phyloP scores from a whole-genome alignment of 2,888 invertebrate species.

The Leptopilina myrica region DNA sequence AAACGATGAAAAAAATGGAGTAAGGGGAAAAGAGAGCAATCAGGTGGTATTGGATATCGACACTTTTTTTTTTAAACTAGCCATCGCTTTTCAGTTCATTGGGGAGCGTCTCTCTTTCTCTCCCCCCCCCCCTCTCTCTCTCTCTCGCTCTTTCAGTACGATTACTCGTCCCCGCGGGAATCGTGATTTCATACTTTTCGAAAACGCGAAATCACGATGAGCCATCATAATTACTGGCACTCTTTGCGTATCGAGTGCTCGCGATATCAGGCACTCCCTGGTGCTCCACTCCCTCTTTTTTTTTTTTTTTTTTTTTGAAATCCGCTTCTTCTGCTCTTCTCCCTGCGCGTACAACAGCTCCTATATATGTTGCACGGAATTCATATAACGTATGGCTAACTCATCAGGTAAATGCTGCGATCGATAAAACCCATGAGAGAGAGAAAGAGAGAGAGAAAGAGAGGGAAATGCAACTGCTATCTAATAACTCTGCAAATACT shows the following conservation, averaged over 20 bases:
- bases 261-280: constrained; percentile 21
- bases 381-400: constrained; percentile 71
- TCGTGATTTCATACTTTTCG: constrained; percentile 49
- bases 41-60: constrained; percentile 29
- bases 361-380: constrained; percentile 46
- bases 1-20: constrained; percentile 11
- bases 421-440: constrained; percentile 62
- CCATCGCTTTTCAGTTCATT: constrained; percentile 37
- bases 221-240: constrained; percentile 61
- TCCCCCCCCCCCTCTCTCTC: background rate
- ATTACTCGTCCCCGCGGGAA: constrained; percentile 46
- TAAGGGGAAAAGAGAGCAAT: constrained; percentile 34
- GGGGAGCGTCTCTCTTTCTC: constrained; percentile 22
- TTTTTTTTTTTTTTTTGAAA: background rate
- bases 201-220: constrained; percentile 60
- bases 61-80: constrained; percentile 35
- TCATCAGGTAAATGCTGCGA: constrained; percentile 71
- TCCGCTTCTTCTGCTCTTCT: constrained; percentile 40
- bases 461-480: constrained; percentile 67
- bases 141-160: constrained; percentile 10
- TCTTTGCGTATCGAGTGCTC: constrained; percentile 62
- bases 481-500: constrained; percentile 72
- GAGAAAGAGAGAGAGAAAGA: no score
- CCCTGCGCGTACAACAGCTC: constrained; percentile 13
- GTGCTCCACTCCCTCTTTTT: constrained; percentile 9